Conservation (phyloP, 1,140 invertebrate species). For the Drosophila mayri region DNA sequence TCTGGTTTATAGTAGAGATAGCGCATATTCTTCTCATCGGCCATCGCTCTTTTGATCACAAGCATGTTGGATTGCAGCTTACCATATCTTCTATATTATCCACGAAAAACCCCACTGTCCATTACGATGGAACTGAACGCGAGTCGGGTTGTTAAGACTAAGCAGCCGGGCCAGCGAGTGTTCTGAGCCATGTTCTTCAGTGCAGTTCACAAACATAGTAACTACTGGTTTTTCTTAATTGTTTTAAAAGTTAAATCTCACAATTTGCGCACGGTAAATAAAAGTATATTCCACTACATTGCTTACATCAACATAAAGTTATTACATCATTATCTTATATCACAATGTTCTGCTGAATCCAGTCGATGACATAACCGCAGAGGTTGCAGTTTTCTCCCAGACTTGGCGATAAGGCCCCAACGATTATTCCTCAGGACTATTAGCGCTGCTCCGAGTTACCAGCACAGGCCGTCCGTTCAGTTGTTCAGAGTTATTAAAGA, state of each 20-base stretch:
- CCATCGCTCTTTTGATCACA: background rate
- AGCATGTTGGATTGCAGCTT: background rate
- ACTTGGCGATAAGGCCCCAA: slow-evolving; percentile 1
- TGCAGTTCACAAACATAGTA: background rate
- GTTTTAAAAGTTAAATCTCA: background rate
- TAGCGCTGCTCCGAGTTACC: slow-evolving; percentile 6
- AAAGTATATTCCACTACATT: background rate
- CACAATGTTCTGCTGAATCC: slow-evolving; percentile 11
- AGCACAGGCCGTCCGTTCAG: background rate
- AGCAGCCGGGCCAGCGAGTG: background rate
- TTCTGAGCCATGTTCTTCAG: background rate
- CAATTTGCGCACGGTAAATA: background rate
- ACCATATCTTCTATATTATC: background rate
- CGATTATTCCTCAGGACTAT: slow-evolving; percentile 2
- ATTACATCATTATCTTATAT: background rate
- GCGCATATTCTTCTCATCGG: background rate
- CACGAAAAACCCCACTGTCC: background rate
- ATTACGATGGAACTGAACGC: background rate
- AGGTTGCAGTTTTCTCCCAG: too few species aligned
- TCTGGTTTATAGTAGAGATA: slow-evolving; percentile 5
- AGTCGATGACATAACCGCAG: background rate
- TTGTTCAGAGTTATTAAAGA: background rate
- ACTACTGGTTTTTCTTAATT: background rate
- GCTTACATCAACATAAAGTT: background rate
- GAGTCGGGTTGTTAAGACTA: background rate